Percentiles rank a stretch among this genome's conserved stretches.
phyloP scores from a whole-genome alignment of 2,113 vertebrate genomes.

The Pipa parva region DNA sequence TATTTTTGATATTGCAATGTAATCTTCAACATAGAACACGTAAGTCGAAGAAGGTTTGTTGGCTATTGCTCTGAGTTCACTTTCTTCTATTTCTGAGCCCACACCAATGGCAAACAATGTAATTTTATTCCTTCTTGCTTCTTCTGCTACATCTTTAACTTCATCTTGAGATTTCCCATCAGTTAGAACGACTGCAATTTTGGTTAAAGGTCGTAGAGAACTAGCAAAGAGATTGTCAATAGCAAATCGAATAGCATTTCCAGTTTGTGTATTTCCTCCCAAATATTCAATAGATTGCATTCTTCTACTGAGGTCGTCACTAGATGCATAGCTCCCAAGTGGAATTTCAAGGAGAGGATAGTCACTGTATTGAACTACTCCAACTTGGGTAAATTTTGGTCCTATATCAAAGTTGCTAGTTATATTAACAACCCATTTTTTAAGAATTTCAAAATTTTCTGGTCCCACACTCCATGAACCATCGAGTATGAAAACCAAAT shows the following conservation, averaged over 20 bases:
- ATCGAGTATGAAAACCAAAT: slow-evolving; percentile 94
- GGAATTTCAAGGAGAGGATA: slow-evolving; percentile 87
- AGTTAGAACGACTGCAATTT: slow-evolving; percentile 91
- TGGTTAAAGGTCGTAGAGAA: slow-evolving; percentile 84
- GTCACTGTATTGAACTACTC: slow-evolving; percentile 94
- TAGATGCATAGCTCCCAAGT: slow-evolving; percentile 73
- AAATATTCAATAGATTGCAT: slow-evolving; percentile 86
- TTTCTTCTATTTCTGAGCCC: slow-evolving; percentile 83
- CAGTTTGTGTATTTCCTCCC: slow-evolving; percentile 92
- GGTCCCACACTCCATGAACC: slow-evolving; percentile 94
- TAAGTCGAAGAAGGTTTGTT: slow-evolving; percentile 92
- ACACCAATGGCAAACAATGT: slow-evolving; percentile 94
- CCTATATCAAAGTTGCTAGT: slow-evolving; percentile 91
- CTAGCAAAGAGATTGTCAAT: slow-evolving; percentile 85
- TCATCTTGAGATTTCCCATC: slow-evolving; percentile 96
- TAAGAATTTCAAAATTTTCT: slow-evolving; percentile 94
- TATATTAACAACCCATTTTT: slow-evolving; percentile 93
- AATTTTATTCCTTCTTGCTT: slow-evolving; percentile 84
- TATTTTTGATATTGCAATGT: slow-evolving; percentile 92
- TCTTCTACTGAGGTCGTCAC: slow-evolving; percentile 68
- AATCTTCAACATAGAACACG: slow-evolving; percentile 92
- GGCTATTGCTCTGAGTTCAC: slow-evolving; percentile 83
- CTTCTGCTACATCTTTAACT: slow-evolving; percentile 81
- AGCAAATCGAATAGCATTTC: slow-evolving; percentile 88
- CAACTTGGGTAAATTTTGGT: slow-evolving; percentile 90